Conservation (phyloP, 2,113 vertebrate genomes). For the Xenopus laevis region DNA sequence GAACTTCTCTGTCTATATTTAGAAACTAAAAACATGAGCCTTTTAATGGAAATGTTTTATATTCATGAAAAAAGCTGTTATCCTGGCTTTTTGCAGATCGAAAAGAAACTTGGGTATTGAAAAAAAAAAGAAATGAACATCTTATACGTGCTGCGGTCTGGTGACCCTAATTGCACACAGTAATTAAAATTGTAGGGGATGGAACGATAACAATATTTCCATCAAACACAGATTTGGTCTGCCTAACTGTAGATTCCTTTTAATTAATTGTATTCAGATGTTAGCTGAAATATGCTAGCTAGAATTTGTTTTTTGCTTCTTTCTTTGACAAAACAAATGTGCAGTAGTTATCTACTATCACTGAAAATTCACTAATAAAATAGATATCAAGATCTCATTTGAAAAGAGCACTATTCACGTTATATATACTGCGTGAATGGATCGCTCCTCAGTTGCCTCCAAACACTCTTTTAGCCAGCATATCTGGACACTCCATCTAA, state of each 20-base stretch:
- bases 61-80: slow-evolving; percentile 49
- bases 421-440: too few species aligned
- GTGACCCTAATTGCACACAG: neutral
- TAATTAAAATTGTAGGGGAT: slow-evolving; percentile 19
- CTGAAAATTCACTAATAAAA: too few species aligned
- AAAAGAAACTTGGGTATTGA: slow-evolving; percentile 36
- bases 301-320: too few species aligned
- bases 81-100: slow-evolving; percentile 28
- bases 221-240: neutral
- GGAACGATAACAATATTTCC: slow-evolving; percentile 3
- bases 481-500: too few species aligned
- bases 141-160: neutral
- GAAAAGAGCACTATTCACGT: too few species aligned
- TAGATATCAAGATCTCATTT: too few species aligned
- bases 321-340: too few species aligned
- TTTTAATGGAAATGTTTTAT: slow-evolving; percentile 50
- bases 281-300: too few species aligned
- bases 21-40: slow-evolving; percentile 40
- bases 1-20: slow-evolving; percentile 43
- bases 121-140: neutral
- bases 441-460: too few species aligned
- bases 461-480: too few species aligned
- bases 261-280: too few species aligned
- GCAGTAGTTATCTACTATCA: too few species aligned
- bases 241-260: neutral